Base-by-base conservation (phyloP, 2,888 invertebrate species). In the Beris chalybata region DNA sequence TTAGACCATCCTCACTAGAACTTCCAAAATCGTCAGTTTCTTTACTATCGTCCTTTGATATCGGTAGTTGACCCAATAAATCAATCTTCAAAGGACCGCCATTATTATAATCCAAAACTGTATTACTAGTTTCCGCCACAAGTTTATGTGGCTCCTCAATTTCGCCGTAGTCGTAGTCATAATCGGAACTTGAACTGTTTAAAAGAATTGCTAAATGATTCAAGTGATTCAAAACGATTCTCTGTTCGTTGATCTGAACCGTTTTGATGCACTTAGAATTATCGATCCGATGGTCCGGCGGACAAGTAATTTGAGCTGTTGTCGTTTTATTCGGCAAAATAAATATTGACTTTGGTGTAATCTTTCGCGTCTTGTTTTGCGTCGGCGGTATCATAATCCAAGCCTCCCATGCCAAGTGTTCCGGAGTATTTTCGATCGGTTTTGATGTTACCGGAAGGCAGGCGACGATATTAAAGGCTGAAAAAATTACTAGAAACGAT, bases 261-360 rank as follows among this genome's bases (percentile, higher is more conserved):
- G 77, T 75, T 4, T 79, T 74, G 69, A 81, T 78, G 71, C 80
- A 81, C 63, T 74, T 76, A 15, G 74, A 74, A 15, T 77, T 76
- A 69, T 74, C 77, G 15, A 76, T 71, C 50, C 76, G 75, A 57
- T 79, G 76, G 0, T 77, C 78, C n/a, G 75, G 75, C 47, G 79
- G 78, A 66, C 79, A 79, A 52, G 75, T 74, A 12, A 63, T 66
- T 64, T 73, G 64, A 6, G 43, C 9, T 29, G 38, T 50, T 13
- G 67, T 63, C 5, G 65, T 63, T 52, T 65, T 67, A 59, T 75
- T 75, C 64, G 80, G 81, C 12, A 80, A 70, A 9, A 79, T 76
- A 69, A 81, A 81, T 72, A 81, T 80, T 43, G 80, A 81, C 69
- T 81, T 81, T 63, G 81, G 78, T 58, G 78, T 81, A 53, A 81